Base-by-base conservation (phyloP, 2,113 vertebrate species). In the Mustela nigripes region DNA sequence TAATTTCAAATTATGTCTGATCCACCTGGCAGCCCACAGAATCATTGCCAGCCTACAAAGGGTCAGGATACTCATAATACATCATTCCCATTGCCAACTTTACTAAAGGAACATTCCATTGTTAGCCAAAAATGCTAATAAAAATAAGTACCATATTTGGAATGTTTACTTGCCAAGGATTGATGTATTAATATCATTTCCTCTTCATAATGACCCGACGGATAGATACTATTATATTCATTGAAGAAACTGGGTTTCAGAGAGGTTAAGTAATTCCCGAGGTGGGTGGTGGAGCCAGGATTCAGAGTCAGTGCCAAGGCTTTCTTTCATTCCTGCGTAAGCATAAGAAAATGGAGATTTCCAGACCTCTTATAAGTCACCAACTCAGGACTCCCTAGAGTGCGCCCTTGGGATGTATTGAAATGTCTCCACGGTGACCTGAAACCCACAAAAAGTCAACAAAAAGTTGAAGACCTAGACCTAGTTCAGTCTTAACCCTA, bases 121-220 rank as follows among this genome's bases (percentile, higher is more conserved):
- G 60, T 88, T 78, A 78, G 53, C 53, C 67, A 91, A 95, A 83
- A 91, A 60, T 78, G 42, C 53, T 56, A 71, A 45, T n/a, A 94
- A 94, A 95, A 88, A 78, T 69, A 71, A 56, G 50, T 31, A 33
- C 19, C 36, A 28, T 79, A 74, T 71, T 56, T 56, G 58, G 16
- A 76, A 87, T 53, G 50, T 82, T 88, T 71, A 62, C 74, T 71
- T 69, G 36, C 60, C 82, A 71, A 69, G 69, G 36, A n/a, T 31
- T 84, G 11, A 0, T 24, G 2, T 73, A 42, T 79, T 84, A 71
- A 71, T 89, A 84, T 79, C 16, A 89, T 74, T 79, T 58, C 48
- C 76, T 94, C 92, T 82, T 82, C 21, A 42, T 33, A 26, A 33
- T 79, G 78, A 26, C 31, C 53, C 26, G 50, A 14, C 65, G 36